Base-by-base conservation (phyloP, 2,797 vertebrate genomes). In the Galaxias olidus region DNA sequence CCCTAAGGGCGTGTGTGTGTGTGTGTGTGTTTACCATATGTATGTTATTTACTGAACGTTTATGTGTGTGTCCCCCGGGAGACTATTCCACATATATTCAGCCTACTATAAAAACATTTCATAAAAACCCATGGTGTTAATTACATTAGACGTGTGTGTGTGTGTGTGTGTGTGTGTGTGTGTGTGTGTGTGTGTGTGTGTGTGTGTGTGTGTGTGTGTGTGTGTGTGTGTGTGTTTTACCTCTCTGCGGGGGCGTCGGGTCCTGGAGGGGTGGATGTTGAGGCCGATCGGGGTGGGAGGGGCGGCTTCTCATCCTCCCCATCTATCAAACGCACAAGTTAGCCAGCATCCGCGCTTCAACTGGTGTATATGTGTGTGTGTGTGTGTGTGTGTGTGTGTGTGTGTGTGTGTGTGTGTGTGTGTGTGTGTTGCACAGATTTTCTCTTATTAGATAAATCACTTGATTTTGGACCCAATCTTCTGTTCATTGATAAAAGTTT, bases 301-400 rank as follows among this genome's bases (percentile, higher is more conserved):
- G 96, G 96, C 0, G 96, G 96, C 75, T 98, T 98, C 78, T 98
- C 96, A 46, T 98, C 96, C 75, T 98, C 96, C 19, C 95, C 96
- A 86, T 98, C 96, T 98, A 76, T 46, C 66, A 78, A 66, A 69
- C 50, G 77, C 52, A 64, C 17, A 17, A 30, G 30, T 30, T 30
- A 30, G 30, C 30, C 30, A 30, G 30, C 30, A 30, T 30, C 30
- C 30, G 30, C 6, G 30, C 6, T 2, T 30, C 30, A 3, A 30
- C 6, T 30, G 30, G 30, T 30, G 30, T 30, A 6, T 30, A 6
- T 30, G 30, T 30, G 2, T 30, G 30, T 30, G 30, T 6, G 30
- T 30, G 30, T 2, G 30, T 6, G 6, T 30, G 30, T 30, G 30
- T 30, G 30, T 30, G 30, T 30, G 30, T 30, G 30, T 30, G 6